These are phyloP conservation scores for Spheniscus mendiculus DNA, from an alignment of 2,113 vertebrate genomes.

Conservation along the genomic window DNA sequence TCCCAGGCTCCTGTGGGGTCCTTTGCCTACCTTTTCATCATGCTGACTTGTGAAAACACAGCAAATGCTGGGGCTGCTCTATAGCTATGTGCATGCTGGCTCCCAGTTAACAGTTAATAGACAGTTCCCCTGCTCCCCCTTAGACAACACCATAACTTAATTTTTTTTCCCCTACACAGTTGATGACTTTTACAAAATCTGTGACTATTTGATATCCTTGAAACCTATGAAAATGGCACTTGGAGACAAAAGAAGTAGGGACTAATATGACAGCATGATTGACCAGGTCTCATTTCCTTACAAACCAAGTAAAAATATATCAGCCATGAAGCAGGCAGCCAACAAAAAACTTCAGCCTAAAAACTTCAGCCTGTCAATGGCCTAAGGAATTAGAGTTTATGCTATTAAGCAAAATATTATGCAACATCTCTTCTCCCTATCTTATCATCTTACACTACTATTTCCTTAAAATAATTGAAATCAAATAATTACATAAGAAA, in stretches of 20 bases:
- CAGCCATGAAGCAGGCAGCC: neutral
- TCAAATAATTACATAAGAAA: neutral
- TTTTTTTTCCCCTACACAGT: neutral
- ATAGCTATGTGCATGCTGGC: neutral
- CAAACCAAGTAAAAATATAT: neutral
- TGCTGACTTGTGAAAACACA: neutral
- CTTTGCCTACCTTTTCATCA: neutral
- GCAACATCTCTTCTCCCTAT: neutral
- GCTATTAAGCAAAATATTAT: neutral
- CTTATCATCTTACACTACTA: neutral
- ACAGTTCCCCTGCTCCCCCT: neutral
- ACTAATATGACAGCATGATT: neutral
- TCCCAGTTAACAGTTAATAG: neutral
- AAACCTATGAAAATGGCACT: neutral
- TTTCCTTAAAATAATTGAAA: neutral
- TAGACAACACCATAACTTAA: neutral
- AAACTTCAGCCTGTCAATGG: neutral
- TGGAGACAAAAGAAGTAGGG: neutral
- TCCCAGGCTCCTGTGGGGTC: neutral
- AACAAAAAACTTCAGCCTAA: neutral
- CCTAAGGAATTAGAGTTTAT: neutral
- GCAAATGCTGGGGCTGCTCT: neutral
- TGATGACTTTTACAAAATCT: neutral
- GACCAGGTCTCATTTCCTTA: neutral
- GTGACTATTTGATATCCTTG: neutral